Percentiles rank a stretch among this genome's conserved stretches.
These are phyloP conservation scores for Orthonevra nobilis DNA, from an alignment of 2,888 invertebrate genomes.

Conservation along the genomic window DNA sequence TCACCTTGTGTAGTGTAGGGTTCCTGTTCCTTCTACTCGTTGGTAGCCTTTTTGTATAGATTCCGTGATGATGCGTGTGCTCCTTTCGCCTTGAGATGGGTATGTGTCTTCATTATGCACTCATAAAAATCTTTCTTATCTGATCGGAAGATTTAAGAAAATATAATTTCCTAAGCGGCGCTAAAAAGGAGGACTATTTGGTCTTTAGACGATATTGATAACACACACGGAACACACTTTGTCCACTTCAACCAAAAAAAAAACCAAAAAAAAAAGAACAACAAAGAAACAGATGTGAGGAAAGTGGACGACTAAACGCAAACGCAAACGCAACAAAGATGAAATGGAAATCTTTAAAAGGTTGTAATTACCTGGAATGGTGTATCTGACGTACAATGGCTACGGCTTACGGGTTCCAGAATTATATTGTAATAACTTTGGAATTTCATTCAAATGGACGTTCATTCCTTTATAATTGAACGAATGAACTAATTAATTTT, in stretches of 20 bases:
- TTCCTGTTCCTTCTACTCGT: constrained; percentile 7
- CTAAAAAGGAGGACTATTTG: constrained; percentile 70
- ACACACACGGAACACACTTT: constrained; percentile 60
- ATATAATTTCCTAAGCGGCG: constrained; percentile 66
- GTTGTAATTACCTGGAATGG: constrained; percentile 64
- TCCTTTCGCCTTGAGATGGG: no score
- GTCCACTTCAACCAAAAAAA: constrained; percentile 31
- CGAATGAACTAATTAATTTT: constrained; percentile 68
- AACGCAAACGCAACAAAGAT: constrained; percentile 14
- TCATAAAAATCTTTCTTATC: constrained; percentile 69
- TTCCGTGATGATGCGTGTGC: no score
- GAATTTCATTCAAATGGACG: constrained; percentile 60
- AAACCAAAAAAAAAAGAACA: neutral
- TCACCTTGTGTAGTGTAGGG: constrained; percentile 27
- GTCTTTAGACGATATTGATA: constrained; percentile 66
- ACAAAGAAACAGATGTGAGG: constrained; percentile 24
- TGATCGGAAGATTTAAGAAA: constrained; percentile 67
- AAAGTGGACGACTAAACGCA: constrained; percentile 1
- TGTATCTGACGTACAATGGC: constrained; percentile 44
- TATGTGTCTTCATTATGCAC: constrained; percentile 64
- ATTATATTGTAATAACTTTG: constrained; percentile 60
- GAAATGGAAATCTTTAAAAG: constrained; percentile 45
- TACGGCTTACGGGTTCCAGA: no score
- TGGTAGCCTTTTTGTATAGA: constrained; percentile 29
- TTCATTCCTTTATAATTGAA: constrained; percentile 60